These are phyloP conservation scores for Trinectes maculatus DNA, from an alignment of 2,113 vertebrate species.

Conservation along the genomic window DNA sequence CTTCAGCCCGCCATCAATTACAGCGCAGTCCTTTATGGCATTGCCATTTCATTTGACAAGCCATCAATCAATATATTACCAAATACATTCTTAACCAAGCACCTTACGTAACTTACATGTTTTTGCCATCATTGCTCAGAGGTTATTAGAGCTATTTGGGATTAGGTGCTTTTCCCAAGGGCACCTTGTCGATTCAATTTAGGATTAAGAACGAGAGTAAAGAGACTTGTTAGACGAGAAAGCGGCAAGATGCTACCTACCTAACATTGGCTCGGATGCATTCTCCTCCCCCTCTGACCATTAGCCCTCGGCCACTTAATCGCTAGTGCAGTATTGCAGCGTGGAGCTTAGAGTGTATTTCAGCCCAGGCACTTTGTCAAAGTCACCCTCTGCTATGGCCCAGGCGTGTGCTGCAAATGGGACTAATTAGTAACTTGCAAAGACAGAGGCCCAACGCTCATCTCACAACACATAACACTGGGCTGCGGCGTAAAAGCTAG, in stretches of 20 bases:
- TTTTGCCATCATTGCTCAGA: slow-evolving; percentile 51
- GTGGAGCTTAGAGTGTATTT: slow-evolving; percentile 64
- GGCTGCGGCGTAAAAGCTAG: slow-evolving; percentile 35
- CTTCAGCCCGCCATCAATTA: slow-evolving; percentile 70
- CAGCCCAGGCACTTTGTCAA: slow-evolving; percentile 75
- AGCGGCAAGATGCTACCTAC: slow-evolving; percentile 59
- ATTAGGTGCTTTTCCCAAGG: slow-evolving; percentile 78
- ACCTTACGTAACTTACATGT: slow-evolving; percentile 53
- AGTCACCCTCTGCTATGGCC: slow-evolving; percentile 67
- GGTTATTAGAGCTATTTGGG: slow-evolving; percentile 68
- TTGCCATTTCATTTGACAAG: slow-evolving; percentile 36
- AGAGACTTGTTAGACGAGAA: slow-evolving; percentile 69
- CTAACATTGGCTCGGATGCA: slow-evolving; percentile 55
- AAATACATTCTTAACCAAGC: slow-evolving; percentile 34
- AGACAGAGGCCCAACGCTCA: slow-evolving; percentile 57
- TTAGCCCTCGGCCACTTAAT: slow-evolving; percentile 72
- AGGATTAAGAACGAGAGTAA: slow-evolving; percentile 76
- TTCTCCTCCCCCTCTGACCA: slow-evolving; percentile 36
- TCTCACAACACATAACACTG: slow-evolving; percentile 52
- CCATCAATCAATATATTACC: slow-evolving; percentile 69
- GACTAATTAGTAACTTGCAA: slow-evolving; percentile 76
- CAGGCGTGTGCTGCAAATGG: slow-evolving; percentile 69
- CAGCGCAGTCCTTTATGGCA: slow-evolving; percentile 42
- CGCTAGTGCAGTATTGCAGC: slow-evolving; percentile 64
- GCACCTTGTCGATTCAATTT: slow-evolving; percentile 81